phyloP scores from a whole-genome alignment of 2,888 invertebrate species.

The Lottia scabra region DNA sequence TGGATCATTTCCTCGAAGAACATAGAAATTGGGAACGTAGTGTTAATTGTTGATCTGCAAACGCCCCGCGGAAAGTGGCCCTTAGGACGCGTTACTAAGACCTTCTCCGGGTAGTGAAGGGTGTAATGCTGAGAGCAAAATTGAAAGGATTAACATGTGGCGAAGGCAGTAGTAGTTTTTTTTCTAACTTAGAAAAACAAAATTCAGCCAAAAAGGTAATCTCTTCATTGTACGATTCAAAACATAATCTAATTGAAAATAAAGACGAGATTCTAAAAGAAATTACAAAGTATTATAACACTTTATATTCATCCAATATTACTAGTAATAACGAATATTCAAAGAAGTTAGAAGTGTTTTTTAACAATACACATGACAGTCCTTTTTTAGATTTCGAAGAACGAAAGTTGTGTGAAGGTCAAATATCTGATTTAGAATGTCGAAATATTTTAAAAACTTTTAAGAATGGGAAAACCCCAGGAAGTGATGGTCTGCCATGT shows the following conservation, averaged over 20 bases:
- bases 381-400: neutral
- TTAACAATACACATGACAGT: too few species aligned
- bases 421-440: conserved; percentile 10
- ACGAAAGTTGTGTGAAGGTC: neutral
- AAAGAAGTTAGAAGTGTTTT: neutral
- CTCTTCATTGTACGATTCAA: too few species aligned
- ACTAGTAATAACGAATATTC: neutral
- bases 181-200: neutral
- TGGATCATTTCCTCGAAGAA: neutral
- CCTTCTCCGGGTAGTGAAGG: neutral
- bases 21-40: conserved; percentile 6
- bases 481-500: conserved; percentile 8
- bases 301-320: conserved; percentile 11
- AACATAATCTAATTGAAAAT: too few species aligned
- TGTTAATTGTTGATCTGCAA: neutral
- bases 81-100: neutral
- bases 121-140: neutral
- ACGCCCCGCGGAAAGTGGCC: conserved; percentile 10
- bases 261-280: too few species aligned
- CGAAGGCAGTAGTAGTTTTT: neutral
- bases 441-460: conserved; percentile 1
- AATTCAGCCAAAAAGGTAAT: too few species aligned
- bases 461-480: conserved; percentile 13
- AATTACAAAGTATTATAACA: conserved; percentile 2
- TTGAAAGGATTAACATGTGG: neutral